Conservation (phyloP, 2,113 vertebrate species). For the Australoheros scitulus region DNA sequence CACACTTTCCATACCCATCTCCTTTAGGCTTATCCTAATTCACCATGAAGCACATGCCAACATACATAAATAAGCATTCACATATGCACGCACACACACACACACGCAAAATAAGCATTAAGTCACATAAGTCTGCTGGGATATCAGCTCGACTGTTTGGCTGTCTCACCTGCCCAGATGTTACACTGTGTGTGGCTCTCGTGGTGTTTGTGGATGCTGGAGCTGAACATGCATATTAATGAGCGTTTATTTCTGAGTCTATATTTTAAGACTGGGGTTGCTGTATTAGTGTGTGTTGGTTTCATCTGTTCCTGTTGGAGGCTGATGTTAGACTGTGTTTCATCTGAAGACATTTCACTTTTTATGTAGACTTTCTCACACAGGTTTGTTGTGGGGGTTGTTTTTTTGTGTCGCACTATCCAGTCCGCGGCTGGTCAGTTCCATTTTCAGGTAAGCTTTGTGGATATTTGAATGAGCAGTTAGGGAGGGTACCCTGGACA, state of each 20-base stretch:
- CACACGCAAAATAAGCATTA: conserved; percentile 3
- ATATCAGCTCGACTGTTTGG: not conserved
- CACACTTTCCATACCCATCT: conserved; percentile 29
- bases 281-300: not conserved
- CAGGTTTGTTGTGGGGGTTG: not conserved
- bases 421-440: not conserved
- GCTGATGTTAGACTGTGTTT: not conserved
- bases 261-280: not conserved
- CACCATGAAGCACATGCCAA: conserved; percentile 44
- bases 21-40: conserved; percentile 52
- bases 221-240: not conserved
- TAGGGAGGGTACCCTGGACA: not conserved
- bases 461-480: not conserved
- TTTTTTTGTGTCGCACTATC: not conserved
- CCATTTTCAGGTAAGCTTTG: not conserved
- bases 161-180: conserved; percentile 10
- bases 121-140: not conserved
- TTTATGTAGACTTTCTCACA: not conserved
- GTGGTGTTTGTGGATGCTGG: not conserved
- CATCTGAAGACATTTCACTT: not conserved
- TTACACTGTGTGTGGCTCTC: not conserved
- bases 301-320: not conserved
- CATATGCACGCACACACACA: conserved; percentile 14
- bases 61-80: conserved; percentile 36
- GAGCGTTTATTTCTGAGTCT: not conserved